Evolutionary conservation across 2,888 invertebrate genomes (phyloP).

Genomic region (Acanthosepion lycidas): DNA sequence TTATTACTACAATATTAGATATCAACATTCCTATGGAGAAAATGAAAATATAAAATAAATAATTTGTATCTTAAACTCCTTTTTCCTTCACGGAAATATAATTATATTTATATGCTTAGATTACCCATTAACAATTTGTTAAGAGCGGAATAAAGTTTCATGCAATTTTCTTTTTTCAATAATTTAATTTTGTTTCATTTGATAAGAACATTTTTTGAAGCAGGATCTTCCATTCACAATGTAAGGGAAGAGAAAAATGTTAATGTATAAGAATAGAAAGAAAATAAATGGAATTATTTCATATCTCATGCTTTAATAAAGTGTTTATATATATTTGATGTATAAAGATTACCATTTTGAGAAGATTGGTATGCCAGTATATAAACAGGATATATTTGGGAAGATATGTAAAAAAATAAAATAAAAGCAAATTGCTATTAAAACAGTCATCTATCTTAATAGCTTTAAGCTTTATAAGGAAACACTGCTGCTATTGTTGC

Average conservation of each 20-base stretch:
- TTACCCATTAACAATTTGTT: neutral
- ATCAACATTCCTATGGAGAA: no score
- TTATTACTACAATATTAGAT: neutral
- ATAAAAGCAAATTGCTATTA: no score
- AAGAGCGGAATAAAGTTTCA: neutral
- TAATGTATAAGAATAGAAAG: no score
- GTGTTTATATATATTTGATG: neutral
- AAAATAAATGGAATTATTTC: no score
- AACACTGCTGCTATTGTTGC: no score
- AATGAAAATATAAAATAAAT: no score
- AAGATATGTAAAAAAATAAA: no score
- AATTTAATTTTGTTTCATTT: neutral
- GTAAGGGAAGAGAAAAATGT: no score
- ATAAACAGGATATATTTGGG: no score
- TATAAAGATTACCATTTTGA: neutral
- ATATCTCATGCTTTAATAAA: neutral
- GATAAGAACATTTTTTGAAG: neutral
- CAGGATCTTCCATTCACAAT: neutral
- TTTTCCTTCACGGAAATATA: neutral
- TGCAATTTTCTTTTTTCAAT: neutral
- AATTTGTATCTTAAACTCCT: neutral
- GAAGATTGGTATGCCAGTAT: no score
- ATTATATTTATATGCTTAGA: neutral
- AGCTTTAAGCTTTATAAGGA: no score
- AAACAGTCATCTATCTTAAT: no score